These are phyloP conservation scores for Cervus canadensis DNA, from an alignment of 2,113 vertebrate genomes.

Conservation along the genomic window DNA sequence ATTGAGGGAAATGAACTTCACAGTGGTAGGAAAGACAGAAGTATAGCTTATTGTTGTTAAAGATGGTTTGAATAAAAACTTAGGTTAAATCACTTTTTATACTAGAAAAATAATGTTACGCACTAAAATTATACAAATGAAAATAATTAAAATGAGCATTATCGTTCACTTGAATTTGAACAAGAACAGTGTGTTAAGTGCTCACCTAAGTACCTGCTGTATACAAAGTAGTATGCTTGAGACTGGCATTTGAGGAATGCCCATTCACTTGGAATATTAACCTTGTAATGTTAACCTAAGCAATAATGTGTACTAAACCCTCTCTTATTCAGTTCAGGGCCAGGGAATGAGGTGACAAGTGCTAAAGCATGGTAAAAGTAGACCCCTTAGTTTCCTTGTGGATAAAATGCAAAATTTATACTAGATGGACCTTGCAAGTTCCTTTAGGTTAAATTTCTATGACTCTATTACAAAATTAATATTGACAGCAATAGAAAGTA, in stretches of 20 bases:
- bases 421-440: constrained; percentile 29
- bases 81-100: neutral
- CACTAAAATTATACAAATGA: neutral
- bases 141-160: constrained; percentile 21
- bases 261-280: constrained; percentile 27
- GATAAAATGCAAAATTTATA: constrained; percentile 34
- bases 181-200: constrained; percentile 24
- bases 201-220: neutral
- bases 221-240: neutral
- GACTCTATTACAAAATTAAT: constrained; percentile 32
- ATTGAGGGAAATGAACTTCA: neutral
- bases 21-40: neutral
- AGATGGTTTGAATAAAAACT: constrained; percentile 28
- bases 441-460: constrained; percentile 41
- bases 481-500: constrained; percentile 35
- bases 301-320: constrained; percentile 19
- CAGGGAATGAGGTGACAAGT: neutral
- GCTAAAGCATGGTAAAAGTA: constrained; percentile 9
- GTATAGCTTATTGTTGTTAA: neutral
- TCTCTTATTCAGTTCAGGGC: constrained; percentile 5
- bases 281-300: constrained; percentile 41
- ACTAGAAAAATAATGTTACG: constrained; percentile 7
- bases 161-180: constrained; percentile 25
- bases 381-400: constrained; percentile 23
- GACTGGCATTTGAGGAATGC: constrained; percentile 39